Evolutionary conservation across 2,888 invertebrate genomes (phyloP).

Genomic region (Harpalus rufipes): DNA sequence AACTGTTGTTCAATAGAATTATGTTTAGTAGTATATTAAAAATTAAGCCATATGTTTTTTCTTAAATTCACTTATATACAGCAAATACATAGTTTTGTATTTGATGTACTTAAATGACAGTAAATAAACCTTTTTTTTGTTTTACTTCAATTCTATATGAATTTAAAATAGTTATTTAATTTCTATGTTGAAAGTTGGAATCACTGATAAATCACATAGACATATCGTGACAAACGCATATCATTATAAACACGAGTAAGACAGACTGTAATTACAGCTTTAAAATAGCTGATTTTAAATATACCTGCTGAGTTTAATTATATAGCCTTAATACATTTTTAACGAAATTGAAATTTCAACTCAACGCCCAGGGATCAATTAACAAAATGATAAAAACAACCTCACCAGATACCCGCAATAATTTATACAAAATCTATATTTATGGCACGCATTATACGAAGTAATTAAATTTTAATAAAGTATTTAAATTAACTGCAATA

Average conservation of each 20-base stretch:
- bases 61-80: too few species aligned
- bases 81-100: too few species aligned
- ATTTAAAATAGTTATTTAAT: slow-evolving; percentile 4
- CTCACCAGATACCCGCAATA: background rate
- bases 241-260: slow-evolving; percentile 53
- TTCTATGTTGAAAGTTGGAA: background rate
- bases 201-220: slow-evolving; percentile 1
- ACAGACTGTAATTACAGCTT: slow-evolving; percentile 55
- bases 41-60: too few species aligned
- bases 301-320: slow-evolving; percentile 12
- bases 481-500: background rate
- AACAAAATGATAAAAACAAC: background rate
- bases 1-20: too few species aligned
- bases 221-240: slow-evolving; percentile 60
- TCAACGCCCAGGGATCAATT: background rate
- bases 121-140: background rate
- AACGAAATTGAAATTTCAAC: background rate
- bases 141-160: background rate
- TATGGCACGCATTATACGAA: background rate
- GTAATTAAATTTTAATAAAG: slow-evolving; percentile 7
- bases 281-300: slow-evolving; percentile 56
- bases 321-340: background rate
- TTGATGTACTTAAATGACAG: too few species aligned
- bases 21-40: too few species aligned
- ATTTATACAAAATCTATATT: slow-evolving; percentile 7